phyloP scores from a whole-genome alignment of 2,113 vertebrate species.

The Onychostruthus taczanowskii region DNA sequence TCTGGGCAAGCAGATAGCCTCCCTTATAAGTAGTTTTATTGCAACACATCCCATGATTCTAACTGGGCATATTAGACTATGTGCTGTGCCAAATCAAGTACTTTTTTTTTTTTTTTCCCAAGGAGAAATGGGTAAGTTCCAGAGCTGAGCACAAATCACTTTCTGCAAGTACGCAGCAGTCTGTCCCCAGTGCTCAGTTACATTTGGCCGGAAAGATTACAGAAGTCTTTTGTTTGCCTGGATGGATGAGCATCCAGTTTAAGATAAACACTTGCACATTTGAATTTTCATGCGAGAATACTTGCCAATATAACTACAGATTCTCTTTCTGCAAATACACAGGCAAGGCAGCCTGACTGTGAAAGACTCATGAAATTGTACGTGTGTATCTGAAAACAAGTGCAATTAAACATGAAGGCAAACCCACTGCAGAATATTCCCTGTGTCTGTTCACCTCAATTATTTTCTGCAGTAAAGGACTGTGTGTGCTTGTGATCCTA shows the following conservation, averaged over 20 bases:
- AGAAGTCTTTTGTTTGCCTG: neutral
- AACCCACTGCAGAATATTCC: neutral
- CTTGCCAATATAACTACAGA: neutral
- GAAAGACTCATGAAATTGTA: neutral
- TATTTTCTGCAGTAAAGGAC: neutral
- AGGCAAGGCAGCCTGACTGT: neutral
- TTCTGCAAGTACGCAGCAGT: neutral
- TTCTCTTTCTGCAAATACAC: neutral
- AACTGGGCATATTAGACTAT: neutral
- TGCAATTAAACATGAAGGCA: neutral
- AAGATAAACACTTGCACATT: slow-evolving; percentile 7
- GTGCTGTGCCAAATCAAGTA: neutral
- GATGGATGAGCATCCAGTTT: neutral
- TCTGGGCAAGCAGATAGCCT: neutral
- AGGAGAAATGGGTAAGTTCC: neutral
- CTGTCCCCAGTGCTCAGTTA: neutral
- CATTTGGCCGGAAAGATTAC: slow-evolving; percentile 18
- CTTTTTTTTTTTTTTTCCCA: neutral
- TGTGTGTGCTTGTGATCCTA: neutral
- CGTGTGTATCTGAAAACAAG: neutral
- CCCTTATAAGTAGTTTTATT: neutral
- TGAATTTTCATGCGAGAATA: slow-evolving; percentile 2
- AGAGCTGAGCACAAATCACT: slow-evolving; percentile 4
- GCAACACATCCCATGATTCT: neutral
- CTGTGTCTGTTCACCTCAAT: neutral